Conservation (phyloP, 1,140 invertebrate genomes). For the Babylonia areolata region DNA sequence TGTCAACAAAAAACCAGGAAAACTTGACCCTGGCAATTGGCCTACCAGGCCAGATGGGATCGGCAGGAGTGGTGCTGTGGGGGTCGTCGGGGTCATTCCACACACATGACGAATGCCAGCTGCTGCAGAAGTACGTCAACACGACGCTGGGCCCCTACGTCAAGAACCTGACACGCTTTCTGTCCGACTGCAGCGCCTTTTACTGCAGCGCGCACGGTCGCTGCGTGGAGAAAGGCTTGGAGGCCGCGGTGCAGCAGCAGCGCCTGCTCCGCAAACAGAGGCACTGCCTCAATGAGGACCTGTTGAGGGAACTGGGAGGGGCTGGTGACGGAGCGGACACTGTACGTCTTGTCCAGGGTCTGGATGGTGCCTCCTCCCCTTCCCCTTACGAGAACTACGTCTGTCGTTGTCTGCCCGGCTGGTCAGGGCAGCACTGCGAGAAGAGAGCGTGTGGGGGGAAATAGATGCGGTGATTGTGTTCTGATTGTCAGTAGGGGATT, state of each 20-base stretch:
- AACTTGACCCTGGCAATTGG: constrained; percentile 44
- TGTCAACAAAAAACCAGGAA: constrained; percentile 35
- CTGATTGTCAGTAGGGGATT: too few species aligned
- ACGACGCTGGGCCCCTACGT: constrained; percentile 48
- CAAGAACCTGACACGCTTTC: constrained; percentile 45
- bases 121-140: constrained; percentile 47
- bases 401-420: constrained; percentile 30
- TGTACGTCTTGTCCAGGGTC: too few species aligned
- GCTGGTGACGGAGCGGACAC: too few species aligned
- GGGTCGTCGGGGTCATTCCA: constrained; percentile 36
- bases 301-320: background rate
- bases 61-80: constrained; percentile 53
- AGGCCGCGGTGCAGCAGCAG: constrained; percentile 36
- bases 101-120: constrained; percentile 43
- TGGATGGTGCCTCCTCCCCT: background rate
- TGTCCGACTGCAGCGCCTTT: constrained; percentile 27
- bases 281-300: background rate
- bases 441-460: background rate
- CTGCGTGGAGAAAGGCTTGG: constrained; percentile 46
- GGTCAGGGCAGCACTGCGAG: constrained; percentile 33
- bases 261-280: background rate
- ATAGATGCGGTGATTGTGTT: too few species aligned
- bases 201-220: constrained; percentile 49
- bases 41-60: constrained; percentile 47
- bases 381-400: background rate